Conservation (phyloP, 2,797 vertebrate species). For the Meriones psammophilus region DNA sequence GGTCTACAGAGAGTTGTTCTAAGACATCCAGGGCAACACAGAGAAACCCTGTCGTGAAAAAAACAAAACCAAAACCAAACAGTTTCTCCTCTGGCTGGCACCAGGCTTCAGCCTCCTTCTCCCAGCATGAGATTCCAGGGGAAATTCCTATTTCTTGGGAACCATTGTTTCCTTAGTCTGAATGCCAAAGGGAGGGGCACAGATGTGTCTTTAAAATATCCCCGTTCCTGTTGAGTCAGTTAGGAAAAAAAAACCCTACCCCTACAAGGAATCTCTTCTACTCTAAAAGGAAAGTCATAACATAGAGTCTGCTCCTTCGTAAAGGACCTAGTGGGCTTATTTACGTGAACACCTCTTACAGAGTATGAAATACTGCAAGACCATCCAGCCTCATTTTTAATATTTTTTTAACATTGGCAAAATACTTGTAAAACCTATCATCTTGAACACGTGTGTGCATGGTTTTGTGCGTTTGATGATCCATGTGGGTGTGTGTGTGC, state of each 20-base stretch:
- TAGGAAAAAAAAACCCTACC: background rate
- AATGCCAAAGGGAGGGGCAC: background rate
- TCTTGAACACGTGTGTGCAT: background rate
- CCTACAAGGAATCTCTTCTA: background rate
- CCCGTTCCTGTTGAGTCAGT: background rate
- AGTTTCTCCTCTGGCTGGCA: background rate
- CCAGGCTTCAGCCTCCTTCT: background rate
- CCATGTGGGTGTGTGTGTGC: background rate
- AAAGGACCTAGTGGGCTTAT: background rate
- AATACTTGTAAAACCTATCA: background rate
- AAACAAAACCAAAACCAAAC: background rate
- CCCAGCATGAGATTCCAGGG: background rate
- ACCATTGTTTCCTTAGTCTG: background rate
- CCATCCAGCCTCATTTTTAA: background rate
- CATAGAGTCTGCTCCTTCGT: background rate
- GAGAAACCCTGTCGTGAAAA: background rate
- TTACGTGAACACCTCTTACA: background rate
- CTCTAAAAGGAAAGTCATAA: background rate
- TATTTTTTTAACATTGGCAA: background rate
- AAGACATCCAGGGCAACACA: background rate
- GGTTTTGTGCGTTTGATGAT: background rate
- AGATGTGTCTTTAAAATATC: background rate
- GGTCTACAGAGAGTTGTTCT: background rate
- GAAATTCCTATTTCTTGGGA: background rate
- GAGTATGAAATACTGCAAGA: background rate